Percentiles rank a stretch among this genome's conserved stretches.
These are phyloP conservation scores for Accipiter cooperii DNA, from an alignment of 2,113 vertebrate genomes.

Conservation along the genomic window DNA sequence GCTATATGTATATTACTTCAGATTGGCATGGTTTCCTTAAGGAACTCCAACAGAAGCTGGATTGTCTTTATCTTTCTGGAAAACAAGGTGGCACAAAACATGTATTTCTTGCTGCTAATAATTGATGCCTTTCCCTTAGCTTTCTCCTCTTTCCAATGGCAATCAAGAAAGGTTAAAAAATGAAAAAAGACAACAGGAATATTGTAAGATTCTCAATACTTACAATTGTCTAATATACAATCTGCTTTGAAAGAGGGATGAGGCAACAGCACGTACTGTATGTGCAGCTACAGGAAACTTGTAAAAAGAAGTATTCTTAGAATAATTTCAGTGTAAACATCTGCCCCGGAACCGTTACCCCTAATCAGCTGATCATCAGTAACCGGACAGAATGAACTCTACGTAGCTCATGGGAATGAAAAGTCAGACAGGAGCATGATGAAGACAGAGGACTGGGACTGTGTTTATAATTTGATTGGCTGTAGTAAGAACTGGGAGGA, in stretches of 20 bases:
- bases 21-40: not conserved
- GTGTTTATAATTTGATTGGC: not conserved
- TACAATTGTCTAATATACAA: not conserved
- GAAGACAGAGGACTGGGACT: not conserved
- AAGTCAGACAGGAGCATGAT: not conserved
- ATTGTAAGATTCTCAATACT: not conserved
- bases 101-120: not conserved
- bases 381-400: not conserved
- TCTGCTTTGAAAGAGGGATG: not conserved
- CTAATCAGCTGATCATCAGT: not conserved
- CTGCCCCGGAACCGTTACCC: not conserved
- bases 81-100: not conserved
- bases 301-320: not conserved
- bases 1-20: not conserved
- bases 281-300: not conserved
- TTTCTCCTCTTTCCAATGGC: not conserved
- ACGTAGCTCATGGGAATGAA: not conserved
- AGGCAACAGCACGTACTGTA: not conserved
- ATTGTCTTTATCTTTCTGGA: not conserved
- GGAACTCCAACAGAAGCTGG: not conserved
- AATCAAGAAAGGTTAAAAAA: not conserved
- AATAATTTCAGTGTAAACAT: not conserved
- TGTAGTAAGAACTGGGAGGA: not conserved
- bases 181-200: not conserved
- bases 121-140: not conserved